Percentiles rank a stretch among this genome's conserved stretches.
These are phyloP conservation scores for Brachypalpus laphriformis DNA, from an alignment of 2,888 invertebrate species.

Conservation along the genomic window DNA sequence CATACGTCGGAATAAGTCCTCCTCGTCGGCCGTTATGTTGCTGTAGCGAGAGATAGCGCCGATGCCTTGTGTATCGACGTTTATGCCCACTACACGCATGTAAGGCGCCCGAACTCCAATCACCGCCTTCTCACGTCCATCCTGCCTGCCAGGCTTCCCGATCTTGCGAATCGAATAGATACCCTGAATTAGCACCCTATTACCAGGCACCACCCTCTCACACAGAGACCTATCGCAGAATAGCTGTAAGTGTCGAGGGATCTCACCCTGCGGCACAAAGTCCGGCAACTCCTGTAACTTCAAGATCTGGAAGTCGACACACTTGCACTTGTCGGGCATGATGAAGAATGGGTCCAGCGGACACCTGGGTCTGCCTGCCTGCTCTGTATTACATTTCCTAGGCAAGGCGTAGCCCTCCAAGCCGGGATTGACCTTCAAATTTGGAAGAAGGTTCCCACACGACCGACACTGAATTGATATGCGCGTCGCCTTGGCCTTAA, in stretches of 20 bases:
- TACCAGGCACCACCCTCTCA: conserved; percentile 98
- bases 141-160: conserved; percentile 86
- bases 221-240: conserved; percentile 96
- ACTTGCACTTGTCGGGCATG: conserved; percentile 98
- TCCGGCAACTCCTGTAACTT: conserved; percentile 98
- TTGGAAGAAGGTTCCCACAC: conserved; percentile 94
- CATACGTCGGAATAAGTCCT: conserved; percentile 86
- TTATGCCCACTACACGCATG: conserved; percentile 95
- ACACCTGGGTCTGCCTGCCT: conserved; percentile 95
- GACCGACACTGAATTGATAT: conserved; percentile 98
- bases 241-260: conserved; percentile 97
- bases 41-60: conserved; percentile 85
- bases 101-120: conserved; percentile 98
- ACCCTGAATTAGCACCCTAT: conserved; percentile 95
- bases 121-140: conserved; percentile 89
- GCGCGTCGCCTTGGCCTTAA: conserved; percentile 96
- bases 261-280: conserved; percentile 95
- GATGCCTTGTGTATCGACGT: conserved; percentile 91
- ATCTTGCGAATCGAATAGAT: conserved; percentile 97
- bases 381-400: conserved; percentile 96
- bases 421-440: conserved; percentile 96
- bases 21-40: conserved; percentile 88
- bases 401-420: conserved; percentile 98
- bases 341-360: conserved; percentile 99
- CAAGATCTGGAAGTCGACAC: conserved; percentile 98